Conservation (phyloP, 2,888 invertebrate genomes). For the Phragmatobia fuliginosa region DNA sequence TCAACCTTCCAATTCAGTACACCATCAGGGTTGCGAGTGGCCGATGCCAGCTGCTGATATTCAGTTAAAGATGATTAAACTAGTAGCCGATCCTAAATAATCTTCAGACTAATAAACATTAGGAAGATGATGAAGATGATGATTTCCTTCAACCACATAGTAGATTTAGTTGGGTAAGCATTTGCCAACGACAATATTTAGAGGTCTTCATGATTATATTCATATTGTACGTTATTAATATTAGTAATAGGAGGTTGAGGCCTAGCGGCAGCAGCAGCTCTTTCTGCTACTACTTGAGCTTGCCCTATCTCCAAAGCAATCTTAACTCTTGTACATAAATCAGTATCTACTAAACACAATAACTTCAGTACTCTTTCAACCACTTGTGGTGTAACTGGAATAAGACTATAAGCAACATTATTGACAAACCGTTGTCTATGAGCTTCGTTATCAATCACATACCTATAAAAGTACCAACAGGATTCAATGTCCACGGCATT, state of each 20-base stretch:
- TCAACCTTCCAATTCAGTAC: too few relatives aligned
- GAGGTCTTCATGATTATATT: not conserved
- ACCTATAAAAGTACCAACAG: conserved; percentile 1
- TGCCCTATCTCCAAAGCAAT: not conserved
- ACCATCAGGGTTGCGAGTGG: too few relatives aligned
- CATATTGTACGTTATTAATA: not conserved
- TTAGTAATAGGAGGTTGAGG: not conserved
- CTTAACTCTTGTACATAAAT: conserved; percentile 6
- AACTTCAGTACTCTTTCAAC: conserved; percentile 4
- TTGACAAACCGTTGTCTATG: conserved; percentile 10
- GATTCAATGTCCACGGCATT: conserved; percentile 7
- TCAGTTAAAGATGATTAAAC: too few relatives aligned
- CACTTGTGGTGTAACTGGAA: not conserved
- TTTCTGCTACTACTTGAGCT: not conserved
- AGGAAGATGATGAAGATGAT: too few relatives aligned
- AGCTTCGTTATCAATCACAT: conserved; percentile 6
- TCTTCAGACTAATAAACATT: too few relatives aligned
- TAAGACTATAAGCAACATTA: not conserved
- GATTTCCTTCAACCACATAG: too few relatives aligned
- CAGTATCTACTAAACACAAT: conserved; percentile 1
- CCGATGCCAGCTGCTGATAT: too few relatives aligned
- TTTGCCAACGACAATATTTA: too few relatives aligned
- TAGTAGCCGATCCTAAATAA: too few relatives aligned
- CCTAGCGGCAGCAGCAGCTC: not conserved
- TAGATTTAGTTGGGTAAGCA: too few relatives aligned